Percentiles rank a stretch among this genome's conserved stretches.
Conservation (phyloP, 2,888 invertebrate species). For the Caenorhabditis afra region DNA sequence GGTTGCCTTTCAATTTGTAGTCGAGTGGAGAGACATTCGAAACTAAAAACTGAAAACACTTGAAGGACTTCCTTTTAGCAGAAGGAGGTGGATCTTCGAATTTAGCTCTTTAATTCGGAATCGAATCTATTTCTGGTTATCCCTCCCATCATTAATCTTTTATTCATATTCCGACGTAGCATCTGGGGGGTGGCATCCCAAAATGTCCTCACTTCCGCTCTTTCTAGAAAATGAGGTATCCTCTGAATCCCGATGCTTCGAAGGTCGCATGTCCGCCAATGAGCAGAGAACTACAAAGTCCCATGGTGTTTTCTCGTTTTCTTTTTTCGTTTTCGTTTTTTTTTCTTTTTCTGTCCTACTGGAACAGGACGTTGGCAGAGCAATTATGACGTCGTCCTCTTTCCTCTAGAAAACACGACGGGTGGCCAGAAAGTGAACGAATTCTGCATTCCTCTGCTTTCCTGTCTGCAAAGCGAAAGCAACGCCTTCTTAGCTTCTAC, state of each 20-base stretch:
- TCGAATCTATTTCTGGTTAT: too few species aligned
- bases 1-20: background rate
- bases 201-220: too few species aligned
- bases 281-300: constrained; percentile 4
- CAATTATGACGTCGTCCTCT: constrained; percentile 35
- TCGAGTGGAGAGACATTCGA: background rate
- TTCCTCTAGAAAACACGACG: constrained; percentile 7
- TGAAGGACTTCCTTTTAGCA: too few species aligned
- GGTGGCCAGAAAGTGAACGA: background rate
- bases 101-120: too few species aligned
- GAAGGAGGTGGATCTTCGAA: too few species aligned
- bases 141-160: too few species aligned
- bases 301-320: background rate
- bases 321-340: background rate
- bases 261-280: background rate
- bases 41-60: background rate
- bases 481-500: background rate
- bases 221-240: too few species aligned
- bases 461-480: background rate
- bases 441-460: too few species aligned
- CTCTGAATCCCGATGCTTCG: too few species aligned
- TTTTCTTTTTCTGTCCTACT: constrained; percentile 7
- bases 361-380: constrained; percentile 20
- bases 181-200: too few species aligned
- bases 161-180: too few species aligned